Conservation (phyloP, 2,797 vertebrate species). For the Mormyrops boulengeri region DNA sequence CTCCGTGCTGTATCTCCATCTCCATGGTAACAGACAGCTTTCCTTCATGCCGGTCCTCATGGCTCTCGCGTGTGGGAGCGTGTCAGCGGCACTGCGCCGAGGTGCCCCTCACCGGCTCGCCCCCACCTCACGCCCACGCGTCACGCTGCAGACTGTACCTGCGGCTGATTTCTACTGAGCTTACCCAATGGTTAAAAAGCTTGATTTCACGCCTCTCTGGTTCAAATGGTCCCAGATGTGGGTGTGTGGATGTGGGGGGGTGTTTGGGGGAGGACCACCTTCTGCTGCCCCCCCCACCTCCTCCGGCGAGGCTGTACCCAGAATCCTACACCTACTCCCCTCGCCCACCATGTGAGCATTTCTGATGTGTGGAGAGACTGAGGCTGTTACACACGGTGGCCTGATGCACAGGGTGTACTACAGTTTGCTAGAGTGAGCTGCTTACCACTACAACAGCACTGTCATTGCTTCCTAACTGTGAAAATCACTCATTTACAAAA, state of each 20-base stretch:
- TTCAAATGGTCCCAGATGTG: conserved; percentile 45
- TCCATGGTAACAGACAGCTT: conserved; percentile 12
- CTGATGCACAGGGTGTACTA: background rate
- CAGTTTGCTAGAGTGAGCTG: background rate
- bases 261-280: conserved; percentile 1
- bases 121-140: background rate
- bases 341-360: conserved; percentile 30
- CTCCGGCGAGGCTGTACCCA: conserved; percentile 24
- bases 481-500: background rate
- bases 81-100: background rate
- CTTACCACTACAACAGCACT: background rate
- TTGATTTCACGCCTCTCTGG: background rate
- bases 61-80: background rate
- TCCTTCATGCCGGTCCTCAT: background rate
- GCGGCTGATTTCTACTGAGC: background rate
- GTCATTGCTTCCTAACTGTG: background rate
- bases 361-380: conserved; percentile 18
- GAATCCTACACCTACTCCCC: background rate
- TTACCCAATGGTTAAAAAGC: background rate
- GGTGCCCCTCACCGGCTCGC: background rate
- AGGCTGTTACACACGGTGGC: conserved; percentile 11
- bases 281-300: conserved; percentile 9
- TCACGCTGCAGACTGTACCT: background rate
- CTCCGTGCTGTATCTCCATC: background rate
- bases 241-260: conserved; percentile 29